Evolutionary conservation across 2,113 vertebrate genomes (phyloP), one percentile per base, ranked within the genome.

Genomic region (Prunella himalayana): DNA sequence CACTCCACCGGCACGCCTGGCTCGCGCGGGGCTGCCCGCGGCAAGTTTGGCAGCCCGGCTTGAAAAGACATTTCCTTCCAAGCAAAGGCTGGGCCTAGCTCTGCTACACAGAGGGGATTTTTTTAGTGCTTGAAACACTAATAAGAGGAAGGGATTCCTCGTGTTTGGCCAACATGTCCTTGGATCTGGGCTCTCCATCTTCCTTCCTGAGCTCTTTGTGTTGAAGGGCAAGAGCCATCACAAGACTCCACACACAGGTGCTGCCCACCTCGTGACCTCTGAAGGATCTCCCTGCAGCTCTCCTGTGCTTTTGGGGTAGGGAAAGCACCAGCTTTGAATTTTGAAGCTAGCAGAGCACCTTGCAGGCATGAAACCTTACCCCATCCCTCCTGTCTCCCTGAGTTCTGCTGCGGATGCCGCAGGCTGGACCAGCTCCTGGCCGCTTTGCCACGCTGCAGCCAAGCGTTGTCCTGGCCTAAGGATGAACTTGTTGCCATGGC

Each of bases 401-500:
- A 24, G 41, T 15, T 25, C 10, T 75, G 35, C 53, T 27, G 24
- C 3, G 11, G 59, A 75, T 42, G 59, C 56, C 0, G 0, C 49
- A 28, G 64, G 64, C 83, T 15, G 90, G 69, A 49, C 24, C 0
- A 0, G 60, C 66, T 87, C 80, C 88, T 30, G 76, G 73, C 35
- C 0, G 1, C 80, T 70, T 44, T 44, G 49, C 45, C 88, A 37
- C 5, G 0, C 30, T 16, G 51, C 61, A 27, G 59, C 54, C 90
- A 30, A 54, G 30, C 4, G 0, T 8, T 16, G 41, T 28, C 16
- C 84, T 92, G 95, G 95, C 95, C 94, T 31, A 28, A 23, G 68
- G 94, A 95, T 96, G 95, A 95, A 97, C 96, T 94, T 95, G 97
- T 96, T 97, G 96, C 96, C 91, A 97, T 95, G 95, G 96, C 79